Conservation (phyloP, 2,797 vertebrate species). For the Sebastes matsubarae region DNA sequence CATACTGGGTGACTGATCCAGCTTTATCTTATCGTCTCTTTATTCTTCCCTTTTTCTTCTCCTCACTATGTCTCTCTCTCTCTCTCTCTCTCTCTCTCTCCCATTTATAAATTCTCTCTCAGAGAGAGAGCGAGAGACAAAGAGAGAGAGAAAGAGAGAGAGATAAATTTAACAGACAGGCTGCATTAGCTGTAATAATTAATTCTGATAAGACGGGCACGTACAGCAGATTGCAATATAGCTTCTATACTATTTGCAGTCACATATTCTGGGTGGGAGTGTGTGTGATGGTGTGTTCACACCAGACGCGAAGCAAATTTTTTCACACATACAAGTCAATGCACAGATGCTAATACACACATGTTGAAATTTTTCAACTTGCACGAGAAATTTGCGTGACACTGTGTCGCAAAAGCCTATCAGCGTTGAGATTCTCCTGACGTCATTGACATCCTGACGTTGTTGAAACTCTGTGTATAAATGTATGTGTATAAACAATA, state of each 20-base stretch:
- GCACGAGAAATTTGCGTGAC: neutral
- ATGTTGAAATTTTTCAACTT: neutral
- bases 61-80: neutral
- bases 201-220: slow-evolving; percentile 36
- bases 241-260: slow-evolving; percentile 8
- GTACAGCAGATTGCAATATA: slow-evolving; percentile 4
- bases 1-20: slow-evolving; percentile 47
- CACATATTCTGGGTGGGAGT: neutral
- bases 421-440: neutral
- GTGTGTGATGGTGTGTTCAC: neutral
- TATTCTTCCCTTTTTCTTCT: neutral
- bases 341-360: neutral
- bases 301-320: neutral
- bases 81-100: neutral
- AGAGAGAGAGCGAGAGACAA: neutral
- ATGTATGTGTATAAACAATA: neutral
- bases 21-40: slow-evolving; percentile 48
- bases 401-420: neutral
- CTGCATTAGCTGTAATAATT: slow-evolving; percentile 37
- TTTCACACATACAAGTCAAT: neutral
- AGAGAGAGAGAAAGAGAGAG: neutral
- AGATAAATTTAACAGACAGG: slow-evolving; percentile 14
- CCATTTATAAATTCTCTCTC: slow-evolving; percentile 22
- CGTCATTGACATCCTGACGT: neutral
- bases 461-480: neutral